Evolutionary conservation across 2,888 invertebrate species (phyloP), one percentile per base, ranked within the genome.

Genomic region (Eupithecia centaureata): DNA sequence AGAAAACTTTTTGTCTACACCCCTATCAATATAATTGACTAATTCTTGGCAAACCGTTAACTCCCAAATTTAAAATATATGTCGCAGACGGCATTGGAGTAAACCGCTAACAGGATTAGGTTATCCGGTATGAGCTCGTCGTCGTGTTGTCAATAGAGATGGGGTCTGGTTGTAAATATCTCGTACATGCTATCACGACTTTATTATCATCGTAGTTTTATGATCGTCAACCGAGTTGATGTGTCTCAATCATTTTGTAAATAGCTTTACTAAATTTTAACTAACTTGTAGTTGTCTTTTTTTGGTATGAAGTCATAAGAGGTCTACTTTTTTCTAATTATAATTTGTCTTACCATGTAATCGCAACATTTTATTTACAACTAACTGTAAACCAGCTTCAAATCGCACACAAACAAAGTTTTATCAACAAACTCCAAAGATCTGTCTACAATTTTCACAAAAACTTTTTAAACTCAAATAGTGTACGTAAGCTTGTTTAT

Each of bases 11-110:
- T 35, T 60, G 60, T 33, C 18, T 27, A 42, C 47, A 60, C 8
- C 22, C 38, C 12, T 62, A 56, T 30, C 32, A 56, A 30, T n/a
- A 42, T 33, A 38, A 42, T 63, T 22, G n/a, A 61, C 52, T 32
- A 33, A n/a, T 33, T 33, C 61, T 25, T 52, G 64, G 79, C 82
- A 62, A 54, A 56, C 63, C 38, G 59, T 65, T 47, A 61, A 85
- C 84, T 79, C 80, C 83, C 83, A 84, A 85, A 86, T 86, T 84
- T 85, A 86, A 82, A 85, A 80, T 78, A 80, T 81, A 57, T 32
- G 57, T 57, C 32, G 32, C 32, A 32, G 51, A 52, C 71, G 74
- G 67, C 72, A 72, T 84, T 84, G 82, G 79, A 72, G 68, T 72
- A 73, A 73, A 77, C 78, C 78, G 79, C 78, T 79, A 79, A 82